Percentiles rank a stretch among this genome's conserved stretches.
Conservation (phyloP, 2,113 vertebrate genomes). For the Chitala chitala region DNA sequence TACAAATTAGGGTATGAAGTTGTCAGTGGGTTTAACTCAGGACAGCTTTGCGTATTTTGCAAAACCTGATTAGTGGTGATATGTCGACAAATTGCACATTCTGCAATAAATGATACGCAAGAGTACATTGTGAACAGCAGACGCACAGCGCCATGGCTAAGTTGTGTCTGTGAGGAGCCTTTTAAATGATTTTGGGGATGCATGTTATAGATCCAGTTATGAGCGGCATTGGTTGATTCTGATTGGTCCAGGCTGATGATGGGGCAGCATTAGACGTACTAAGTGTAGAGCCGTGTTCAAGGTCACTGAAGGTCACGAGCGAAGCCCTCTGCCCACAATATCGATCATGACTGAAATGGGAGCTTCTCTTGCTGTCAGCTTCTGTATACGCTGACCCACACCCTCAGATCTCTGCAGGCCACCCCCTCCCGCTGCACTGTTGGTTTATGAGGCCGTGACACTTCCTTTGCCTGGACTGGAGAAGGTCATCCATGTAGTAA, state of each 20-base stretch:
- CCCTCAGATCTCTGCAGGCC: constrained; percentile 14
- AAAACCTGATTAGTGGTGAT: no score
- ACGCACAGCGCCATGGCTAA: neutral
- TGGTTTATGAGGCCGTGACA: constrained; percentile 6
- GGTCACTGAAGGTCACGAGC: constrained; percentile 37
- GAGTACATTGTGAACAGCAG: neutral
- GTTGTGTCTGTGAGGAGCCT: neutral
- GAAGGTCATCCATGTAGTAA: neutral
- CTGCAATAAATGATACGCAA: neutral
- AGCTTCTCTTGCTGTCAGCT: no score
- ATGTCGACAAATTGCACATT: neutral
- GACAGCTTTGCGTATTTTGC: neutral
- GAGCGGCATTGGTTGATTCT: neutral
- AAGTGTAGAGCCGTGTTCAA: constrained; percentile 37
- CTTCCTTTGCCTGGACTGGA: neutral
- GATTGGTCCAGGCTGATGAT: neutral
- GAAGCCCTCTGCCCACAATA: constrained; percentile 25
- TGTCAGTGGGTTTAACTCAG: neutral
- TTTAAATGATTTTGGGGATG: neutral
- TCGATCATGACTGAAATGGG: constrained; percentile 51
- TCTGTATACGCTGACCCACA: constrained; percentile 27
- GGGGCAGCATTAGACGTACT: constrained; percentile 15
- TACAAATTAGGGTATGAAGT: neutral
- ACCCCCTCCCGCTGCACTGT: neutral
- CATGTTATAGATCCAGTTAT: neutral